Base-by-base conservation (phyloP, 2,797 vertebrate genomes). In the Rhinoraja longicauda region DNA sequence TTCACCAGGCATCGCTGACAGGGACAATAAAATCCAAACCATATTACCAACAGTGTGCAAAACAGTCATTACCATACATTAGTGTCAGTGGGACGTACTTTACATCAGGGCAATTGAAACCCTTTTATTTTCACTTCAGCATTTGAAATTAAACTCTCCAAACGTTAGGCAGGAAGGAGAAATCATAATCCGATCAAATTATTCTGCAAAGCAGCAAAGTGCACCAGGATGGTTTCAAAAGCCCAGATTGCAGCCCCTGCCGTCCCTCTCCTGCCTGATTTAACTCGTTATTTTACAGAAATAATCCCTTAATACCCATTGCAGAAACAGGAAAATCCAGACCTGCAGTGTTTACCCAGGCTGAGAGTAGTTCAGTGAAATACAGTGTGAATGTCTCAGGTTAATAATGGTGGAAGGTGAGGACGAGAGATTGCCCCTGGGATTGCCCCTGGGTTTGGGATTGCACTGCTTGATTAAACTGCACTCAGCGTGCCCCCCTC, bases 121-220 rank as follows among this genome's bases (percentile, higher is more conserved):
- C 62, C 7, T 88, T 88, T 88, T 67, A 67, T 19, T 36, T 21
- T 8, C n/a, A 62, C 32, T 88, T 19, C 82, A 86, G 64, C 19
- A 64, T 88, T 88, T 36, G n/a, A 88, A 88, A 67, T 88, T 21
- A 88, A 88, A 67, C 59, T 67, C 59, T 88, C 84, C 84, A 88
- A 88, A 88, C 32, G 62, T 88, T 88, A 88, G 6, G 6, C 84
- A 88, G 67, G 62, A 12, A 64, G 59, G n/a, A 2, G 15, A 36
- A 88, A 36, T 88, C 26, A 29, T 2, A 15, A 82, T 29, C 2
- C 19, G 59, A 67, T 36, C 19, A 36, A 36, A 15, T 77, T 32
- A 36, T 77, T 4, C 17, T 10, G 36, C 32, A 32, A 10, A 77
- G 75, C n/a, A 36, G n/a, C 10, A 77, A 73, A 73, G 70, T 73